Conservation (phyloP, 2,113 vertebrate genomes). For the Strix uralensis region DNA sequence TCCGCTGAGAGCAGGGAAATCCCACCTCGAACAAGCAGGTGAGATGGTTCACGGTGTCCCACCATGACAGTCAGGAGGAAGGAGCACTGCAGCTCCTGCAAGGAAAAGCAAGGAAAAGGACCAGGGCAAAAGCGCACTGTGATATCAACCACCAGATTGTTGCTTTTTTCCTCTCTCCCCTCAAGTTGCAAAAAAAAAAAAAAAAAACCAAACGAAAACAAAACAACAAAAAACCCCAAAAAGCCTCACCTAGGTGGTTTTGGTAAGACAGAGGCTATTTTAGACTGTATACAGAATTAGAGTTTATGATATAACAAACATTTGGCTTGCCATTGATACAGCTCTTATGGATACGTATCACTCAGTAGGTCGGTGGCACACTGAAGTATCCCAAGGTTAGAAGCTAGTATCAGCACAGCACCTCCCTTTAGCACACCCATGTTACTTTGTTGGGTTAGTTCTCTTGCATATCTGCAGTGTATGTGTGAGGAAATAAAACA, state of each 20-base stretch:
- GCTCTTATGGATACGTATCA: too few species aligned
- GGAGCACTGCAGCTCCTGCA: fast-evolving
- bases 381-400: neutral
- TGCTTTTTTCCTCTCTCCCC: neutral
- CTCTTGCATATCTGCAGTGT: neutral
- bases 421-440: neutral
- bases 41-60: fast-evolving
- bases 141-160: neutral
- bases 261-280: neutral
- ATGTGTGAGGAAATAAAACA: neutral
- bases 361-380: too few species aligned
- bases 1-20: neutral
- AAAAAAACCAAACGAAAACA: too few species aligned
- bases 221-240: too few species aligned
- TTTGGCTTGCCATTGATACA: neutral
- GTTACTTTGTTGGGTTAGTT: neutral
- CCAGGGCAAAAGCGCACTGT: fast-evolving
- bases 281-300: neutral
- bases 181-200: neutral
- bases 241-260: neutral
- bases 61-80: neutral
- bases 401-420: neutral
- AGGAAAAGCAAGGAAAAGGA: neutral
- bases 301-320: neutral
- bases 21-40: neutral